These are phyloP conservation scores for Conomelus anceps DNA, from an alignment of 2,888 invertebrate genomes.

Conservation along the genomic window DNA sequence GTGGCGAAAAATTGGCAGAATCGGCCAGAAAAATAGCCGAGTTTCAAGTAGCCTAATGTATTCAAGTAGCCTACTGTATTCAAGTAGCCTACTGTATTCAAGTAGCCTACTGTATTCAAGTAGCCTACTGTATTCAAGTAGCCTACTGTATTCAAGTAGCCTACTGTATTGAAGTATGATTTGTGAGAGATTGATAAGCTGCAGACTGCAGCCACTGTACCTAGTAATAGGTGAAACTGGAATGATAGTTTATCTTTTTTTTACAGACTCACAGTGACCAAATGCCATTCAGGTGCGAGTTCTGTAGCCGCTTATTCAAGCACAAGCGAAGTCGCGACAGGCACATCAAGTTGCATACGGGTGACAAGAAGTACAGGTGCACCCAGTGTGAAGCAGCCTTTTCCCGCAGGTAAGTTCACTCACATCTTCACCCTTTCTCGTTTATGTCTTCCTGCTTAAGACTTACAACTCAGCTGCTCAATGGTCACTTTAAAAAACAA, in stretches of 20 bases:
- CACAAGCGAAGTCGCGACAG: slow-evolving; percentile 91
- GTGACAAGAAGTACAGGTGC: slow-evolving; percentile 60
- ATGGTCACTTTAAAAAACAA: neutral
- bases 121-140: no score
- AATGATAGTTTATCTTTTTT: slow-evolving; percentile 19
- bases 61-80: no score
- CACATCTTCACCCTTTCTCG: neutral
- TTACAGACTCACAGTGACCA: slow-evolving; percentile 81
- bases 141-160: no score
- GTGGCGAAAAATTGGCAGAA: no score
- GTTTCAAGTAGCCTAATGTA: no score
- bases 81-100: no score
- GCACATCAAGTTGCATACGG: slow-evolving; percentile 78
- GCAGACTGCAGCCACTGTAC: no score
- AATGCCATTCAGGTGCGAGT: slow-evolving; percentile 87
- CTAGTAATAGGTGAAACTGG: neutral
- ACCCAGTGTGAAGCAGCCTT: slow-evolving; percentile 80
- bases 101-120: no score
- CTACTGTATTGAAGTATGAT: no score
- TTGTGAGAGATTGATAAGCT: no score
- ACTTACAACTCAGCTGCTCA: neutral
- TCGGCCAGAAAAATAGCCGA: no score
- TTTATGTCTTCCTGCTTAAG: neutral
- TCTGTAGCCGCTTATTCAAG: slow-evolving; percentile 86
- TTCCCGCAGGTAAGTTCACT: slow-evolving; percentile 67